Evolutionary conservation across 2,888 invertebrate species (phyloP).

Genomic region (Flexamia atlantica): DNA sequence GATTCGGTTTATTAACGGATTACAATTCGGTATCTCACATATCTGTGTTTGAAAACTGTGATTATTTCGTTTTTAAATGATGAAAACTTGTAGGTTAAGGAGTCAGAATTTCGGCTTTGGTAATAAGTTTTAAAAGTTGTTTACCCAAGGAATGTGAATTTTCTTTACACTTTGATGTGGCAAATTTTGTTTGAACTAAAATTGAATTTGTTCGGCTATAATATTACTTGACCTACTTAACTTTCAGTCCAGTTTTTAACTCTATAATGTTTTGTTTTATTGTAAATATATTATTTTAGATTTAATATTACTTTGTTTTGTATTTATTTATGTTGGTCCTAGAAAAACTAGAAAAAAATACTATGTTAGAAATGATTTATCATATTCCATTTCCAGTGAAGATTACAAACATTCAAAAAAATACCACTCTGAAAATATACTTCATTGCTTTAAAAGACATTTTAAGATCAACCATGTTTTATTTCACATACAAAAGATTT

Average conservation of each 20-base stretch:
- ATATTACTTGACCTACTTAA: conserved; percentile 1
- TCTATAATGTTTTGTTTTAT: conserved; percentile 23
- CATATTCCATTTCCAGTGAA: too few relatives aligned
- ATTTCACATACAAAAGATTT: too few relatives aligned
- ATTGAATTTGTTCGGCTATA: background rate
- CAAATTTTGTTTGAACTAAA: background rate
- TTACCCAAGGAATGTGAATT: background rate
- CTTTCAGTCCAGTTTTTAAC: conserved; percentile 1
- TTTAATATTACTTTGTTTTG: conserved; percentile 20
- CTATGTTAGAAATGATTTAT: too few relatives aligned
- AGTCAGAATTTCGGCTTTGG: background rate
- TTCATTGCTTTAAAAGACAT: too few relatives aligned
- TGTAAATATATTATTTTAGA: conserved; percentile 23
- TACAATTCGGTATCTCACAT: conserved; percentile 32
- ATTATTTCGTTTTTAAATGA: conserved; percentile 29
- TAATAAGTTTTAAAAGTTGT: background rate
- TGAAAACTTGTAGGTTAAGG: conserved; percentile 15
- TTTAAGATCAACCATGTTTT: too few relatives aligned
- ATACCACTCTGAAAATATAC: too few relatives aligned
- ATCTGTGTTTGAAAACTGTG: conserved; percentile 42
- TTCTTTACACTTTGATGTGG: background rate
- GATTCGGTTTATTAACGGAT: conserved; percentile 19
- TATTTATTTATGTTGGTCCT: conserved; percentile 23
- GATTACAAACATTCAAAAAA: too few relatives aligned
- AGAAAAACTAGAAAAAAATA: too few relatives aligned